Evolutionary conservation across 1,140 invertebrate species (phyloP).

Genomic region (Streblospio benedicti): DNA sequence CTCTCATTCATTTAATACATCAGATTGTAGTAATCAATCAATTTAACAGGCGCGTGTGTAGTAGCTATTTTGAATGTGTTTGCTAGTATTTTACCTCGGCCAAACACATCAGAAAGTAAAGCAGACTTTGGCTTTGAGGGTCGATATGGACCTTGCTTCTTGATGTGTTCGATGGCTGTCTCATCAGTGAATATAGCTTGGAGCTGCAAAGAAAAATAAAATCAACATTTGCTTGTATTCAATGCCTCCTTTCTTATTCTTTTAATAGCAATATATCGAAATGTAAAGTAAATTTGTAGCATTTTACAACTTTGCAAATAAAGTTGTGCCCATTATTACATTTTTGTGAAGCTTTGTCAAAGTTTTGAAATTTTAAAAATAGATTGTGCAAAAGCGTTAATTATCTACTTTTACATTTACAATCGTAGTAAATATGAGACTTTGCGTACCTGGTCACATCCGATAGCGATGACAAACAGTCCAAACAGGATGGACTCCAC

Average conservation of each 20-base stretch:
- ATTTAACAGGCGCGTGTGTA: neutral
- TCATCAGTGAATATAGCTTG: slow-evolving; percentile 70
- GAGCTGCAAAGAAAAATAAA: slow-evolving; percentile 27
- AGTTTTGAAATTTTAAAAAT: too few relatives aligned
- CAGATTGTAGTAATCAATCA: neutral
- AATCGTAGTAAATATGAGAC: neutral
- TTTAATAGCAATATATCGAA: neutral
- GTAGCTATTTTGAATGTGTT: neutral
- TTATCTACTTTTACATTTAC: too few relatives aligned
- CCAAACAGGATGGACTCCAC: slow-evolving; percentile 78
- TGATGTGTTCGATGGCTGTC: slow-evolving; percentile 68
- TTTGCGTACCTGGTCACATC: slow-evolving; percentile 68
- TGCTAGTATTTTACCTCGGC: slow-evolving; percentile 49
- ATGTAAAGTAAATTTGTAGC: neutral
- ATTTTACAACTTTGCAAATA: too few relatives aligned
- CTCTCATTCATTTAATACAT: too few relatives aligned
- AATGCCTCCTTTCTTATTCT: slow-evolving; percentile 2
- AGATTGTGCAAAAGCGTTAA: too few relatives aligned
- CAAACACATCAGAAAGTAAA: slow-evolving; percentile 70
- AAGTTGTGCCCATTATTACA: too few relatives aligned
- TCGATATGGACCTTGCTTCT: slow-evolving; percentile 60
- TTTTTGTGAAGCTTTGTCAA: too few relatives aligned
- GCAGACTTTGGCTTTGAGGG: slow-evolving; percentile 60
- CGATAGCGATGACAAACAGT: slow-evolving; percentile 78
- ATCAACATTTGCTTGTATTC: slow-evolving; percentile 13